Evolutionary conservation across 2,888 invertebrate species (phyloP).

Genomic region (Drosophila koepferae): DNA sequence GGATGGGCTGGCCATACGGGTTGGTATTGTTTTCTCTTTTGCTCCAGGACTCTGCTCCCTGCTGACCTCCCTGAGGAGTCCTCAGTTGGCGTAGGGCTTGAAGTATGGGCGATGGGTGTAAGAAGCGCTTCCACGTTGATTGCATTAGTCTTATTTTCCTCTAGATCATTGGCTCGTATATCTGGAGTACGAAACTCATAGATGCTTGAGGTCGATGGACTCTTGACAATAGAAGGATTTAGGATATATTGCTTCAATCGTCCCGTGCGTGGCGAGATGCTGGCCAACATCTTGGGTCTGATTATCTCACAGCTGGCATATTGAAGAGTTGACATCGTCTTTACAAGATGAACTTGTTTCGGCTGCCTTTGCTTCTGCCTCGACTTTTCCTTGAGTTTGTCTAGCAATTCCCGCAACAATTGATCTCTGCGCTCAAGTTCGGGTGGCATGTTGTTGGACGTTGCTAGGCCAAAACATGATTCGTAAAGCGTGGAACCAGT

Average conservation of each 20-base stretch:
- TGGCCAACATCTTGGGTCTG: slow-evolving; percentile 23
- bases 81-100: neutral
- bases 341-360: neutral
- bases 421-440: neutral
- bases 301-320: slow-evolving; percentile 25
- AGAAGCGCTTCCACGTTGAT: neutral
- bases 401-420: slow-evolving; percentile 1
- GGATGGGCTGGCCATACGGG: slow-evolving; percentile 52
- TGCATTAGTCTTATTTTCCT: neutral
- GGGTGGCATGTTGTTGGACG: neutral
- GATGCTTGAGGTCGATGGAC: slow-evolving; percentile 3
- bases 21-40: neutral
- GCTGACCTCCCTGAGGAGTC: neutral
- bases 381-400: neutral
- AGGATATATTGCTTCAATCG: neutral
- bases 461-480: slow-evolving; percentile 8
- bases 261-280: neutral
- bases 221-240: neutral
- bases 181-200: slow-evolving; percentile 64
- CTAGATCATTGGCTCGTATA: slow-evolving; percentile 5
- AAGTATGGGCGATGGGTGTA: neutral
- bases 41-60: neutral
- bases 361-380: neutral
- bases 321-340: slow-evolving; percentile 8
- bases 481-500: slow-evolving; percentile 6